phyloP scores from a whole-genome alignment of 2,113 vertebrate species.

The Larimichthys polyactis region DNA sequence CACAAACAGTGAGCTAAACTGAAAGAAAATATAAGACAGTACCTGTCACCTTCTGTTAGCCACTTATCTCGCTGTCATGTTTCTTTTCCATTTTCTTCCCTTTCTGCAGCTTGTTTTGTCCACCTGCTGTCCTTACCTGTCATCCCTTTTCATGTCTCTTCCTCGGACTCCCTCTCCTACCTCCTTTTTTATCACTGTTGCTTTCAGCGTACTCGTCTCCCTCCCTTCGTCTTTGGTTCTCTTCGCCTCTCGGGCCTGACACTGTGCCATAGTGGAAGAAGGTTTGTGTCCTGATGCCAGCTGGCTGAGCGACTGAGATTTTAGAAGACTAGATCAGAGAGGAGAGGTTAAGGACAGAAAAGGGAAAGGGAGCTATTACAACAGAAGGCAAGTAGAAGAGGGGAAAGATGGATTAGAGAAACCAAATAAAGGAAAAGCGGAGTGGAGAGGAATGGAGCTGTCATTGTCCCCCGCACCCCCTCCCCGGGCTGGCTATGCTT shows the following conservation, averaged over 20 bases:
- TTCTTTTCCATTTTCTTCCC: constrained; percentile 2
- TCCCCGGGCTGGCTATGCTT: constrained; percentile 16
- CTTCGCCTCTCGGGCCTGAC: constrained; percentile 58
- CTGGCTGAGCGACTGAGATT: constrained; percentile 59
- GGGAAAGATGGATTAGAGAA: constrained; percentile 43
- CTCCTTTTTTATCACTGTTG: constrained; percentile 34
- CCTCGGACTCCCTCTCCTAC: neutral
- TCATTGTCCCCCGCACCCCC: constrained; percentile 23
- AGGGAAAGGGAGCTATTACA: constrained; percentile 32
- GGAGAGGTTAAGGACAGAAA: constrained; percentile 57
- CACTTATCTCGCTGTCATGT: constrained; percentile 2
- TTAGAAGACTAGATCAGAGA: constrained; percentile 59
- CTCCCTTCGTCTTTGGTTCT: constrained; percentile 35
- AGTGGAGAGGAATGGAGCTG: constrained; percentile 50
- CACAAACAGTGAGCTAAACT: neutral
- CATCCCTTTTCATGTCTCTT: constrained; percentile 46
- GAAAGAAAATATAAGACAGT: constrained; percentile 4
- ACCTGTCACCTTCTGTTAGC: constrained; percentile 20
- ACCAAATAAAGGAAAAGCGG: constrained; percentile 32
- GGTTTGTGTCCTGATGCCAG: constrained; percentile 64
- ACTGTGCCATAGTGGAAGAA: constrained; percentile 54
- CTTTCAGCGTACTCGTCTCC: constrained; percentile 17
- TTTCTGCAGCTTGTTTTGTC: constrained; percentile 33
- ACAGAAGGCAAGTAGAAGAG: constrained; percentile 9
- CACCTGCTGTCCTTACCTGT: constrained; percentile 54